Base-by-base conservation (phyloP, 2,797 vertebrate species). In the Lithobates pipiens region DNA sequence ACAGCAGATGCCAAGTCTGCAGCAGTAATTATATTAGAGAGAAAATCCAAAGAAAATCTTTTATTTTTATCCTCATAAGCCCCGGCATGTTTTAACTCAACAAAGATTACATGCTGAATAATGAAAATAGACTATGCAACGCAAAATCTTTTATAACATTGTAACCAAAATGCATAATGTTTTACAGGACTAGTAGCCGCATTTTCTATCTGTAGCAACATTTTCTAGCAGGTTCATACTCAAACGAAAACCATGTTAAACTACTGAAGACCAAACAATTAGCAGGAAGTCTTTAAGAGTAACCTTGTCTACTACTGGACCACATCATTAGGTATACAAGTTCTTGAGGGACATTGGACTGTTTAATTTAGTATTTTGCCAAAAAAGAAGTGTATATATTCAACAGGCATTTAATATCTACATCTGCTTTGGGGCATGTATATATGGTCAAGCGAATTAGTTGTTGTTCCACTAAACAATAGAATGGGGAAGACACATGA, bases 1-100 rank as follows among this genome's bases (percentile, higher is more conserved):
- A 85, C 88, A 91, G 57, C 0, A 11, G 74, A 90, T 90, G 89
- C 85, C 88, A 87, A 70, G 89, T 89, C 88, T 88, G 84, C 46
- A 80, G 76, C 0, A 5, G 76, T 82, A 88, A 90, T 88, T 88
- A 84, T 54, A 81, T 89, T 80, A 90, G 25, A 13, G 74, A 88
- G 85, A 88, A 89, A 10, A 77, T 84, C 85, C 85, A 85, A 77
- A 89, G 86, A 88, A 84, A 85, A 85, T 80, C 75, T 86, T 88
- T 71, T 75, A 46, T 78, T 85, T 89, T 86, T 65, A 74, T 89
- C 82, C 80, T 82, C 76, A 34, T 70, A 80, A 86, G 39, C 88
- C 78, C 0, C 0, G 81, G 63, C 89, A 85, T 89, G 46, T 85
- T 80, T 80, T 29, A 39, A 36, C 77, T 0, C 67, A 68, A 82